Evolutionary conservation across 2,888 invertebrate species (phyloP).

Genomic region (Eupithecia centaureata): DNA sequence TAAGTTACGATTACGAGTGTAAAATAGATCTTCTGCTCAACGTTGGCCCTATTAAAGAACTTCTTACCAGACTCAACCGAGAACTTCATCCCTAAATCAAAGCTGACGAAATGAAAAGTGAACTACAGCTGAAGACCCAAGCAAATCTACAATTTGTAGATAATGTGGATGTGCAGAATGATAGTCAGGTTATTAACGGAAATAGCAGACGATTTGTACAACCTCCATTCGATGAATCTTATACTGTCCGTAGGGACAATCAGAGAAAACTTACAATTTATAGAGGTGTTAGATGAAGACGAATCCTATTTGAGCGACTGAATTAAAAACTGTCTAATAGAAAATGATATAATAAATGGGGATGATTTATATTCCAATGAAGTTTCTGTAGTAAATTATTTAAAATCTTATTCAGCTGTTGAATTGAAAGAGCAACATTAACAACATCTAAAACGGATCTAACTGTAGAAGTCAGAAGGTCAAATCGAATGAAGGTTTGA

Average conservation of each 20-base stretch:
- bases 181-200: slow-evolving; percentile 67
- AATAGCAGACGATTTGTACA: slow-evolving; percentile 65
- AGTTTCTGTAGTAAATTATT: not conserved
- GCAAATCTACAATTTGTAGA: slow-evolving; percentile 37
- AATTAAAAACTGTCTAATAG: not conserved
- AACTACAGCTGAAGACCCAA: slow-evolving; percentile 21
- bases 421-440: not conserved
- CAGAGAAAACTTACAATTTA: slow-evolving; percentile 65
- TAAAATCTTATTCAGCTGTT: not conserved
- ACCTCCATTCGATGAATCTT: slow-evolving; percentile 68
- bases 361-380: not conserved
- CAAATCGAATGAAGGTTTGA: not conserved
- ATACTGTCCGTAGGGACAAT: slow-evolving; percentile 71
- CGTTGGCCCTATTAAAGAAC: slow-evolving; percentile 67
- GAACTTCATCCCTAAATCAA: slow-evolving; percentile 46
- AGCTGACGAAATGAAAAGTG: slow-evolving; percentile 45
- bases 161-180: slow-evolving; percentile 77
- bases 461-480: not conserved
- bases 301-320: slow-evolving; percentile 50
- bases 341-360: slow-evolving; percentile 4
- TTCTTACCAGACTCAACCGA: slow-evolving; percentile 58
- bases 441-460: not conserved
- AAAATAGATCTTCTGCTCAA: slow-evolving; percentile 74
- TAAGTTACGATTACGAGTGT: slow-evolving; percentile 76
- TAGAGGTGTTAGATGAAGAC: slow-evolving; percentile 73